Conservation (phyloP, 2,797 vertebrate genomes). For the Falco novaeseelandiae region DNA sequence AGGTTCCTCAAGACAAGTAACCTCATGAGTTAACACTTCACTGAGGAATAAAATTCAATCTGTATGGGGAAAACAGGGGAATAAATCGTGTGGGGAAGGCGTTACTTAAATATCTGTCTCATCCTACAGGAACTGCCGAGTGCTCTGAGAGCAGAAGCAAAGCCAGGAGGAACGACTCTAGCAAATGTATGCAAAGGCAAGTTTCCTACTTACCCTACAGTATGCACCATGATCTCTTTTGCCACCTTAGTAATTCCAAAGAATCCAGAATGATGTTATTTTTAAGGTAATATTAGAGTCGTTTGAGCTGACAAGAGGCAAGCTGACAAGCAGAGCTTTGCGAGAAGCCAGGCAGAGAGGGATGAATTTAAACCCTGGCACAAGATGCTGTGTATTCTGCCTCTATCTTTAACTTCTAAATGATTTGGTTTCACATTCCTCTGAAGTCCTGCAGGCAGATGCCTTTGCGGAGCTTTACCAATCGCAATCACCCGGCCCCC, state of each 20-base stretch:
- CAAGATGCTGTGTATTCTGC: constrained; percentile 79
- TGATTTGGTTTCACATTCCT: constrained; percentile 95
- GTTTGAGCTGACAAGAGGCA: constrained; percentile 25
- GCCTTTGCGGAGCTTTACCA: constrained; percentile 80
- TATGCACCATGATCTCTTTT: constrained; percentile 80
- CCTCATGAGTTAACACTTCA: not conserved
- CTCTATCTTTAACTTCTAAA: constrained; percentile 99
- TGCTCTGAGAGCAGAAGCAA: constrained; percentile 2
- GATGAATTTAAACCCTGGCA: constrained; percentile 85
- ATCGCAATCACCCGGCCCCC: constrained; percentile 78
- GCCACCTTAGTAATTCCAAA: constrained; percentile 59
- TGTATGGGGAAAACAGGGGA: not conserved
- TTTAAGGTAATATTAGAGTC: constrained; percentile 34
- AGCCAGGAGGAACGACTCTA: not conserved
- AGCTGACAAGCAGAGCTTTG: constrained; percentile 45
- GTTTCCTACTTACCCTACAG: constrained; percentile 84
- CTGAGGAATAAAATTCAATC: not conserved
- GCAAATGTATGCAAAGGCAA: constrained; percentile 10
- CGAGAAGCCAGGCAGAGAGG: constrained; percentile 66
- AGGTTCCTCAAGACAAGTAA: not conserved
- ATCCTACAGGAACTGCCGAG: not conserved
- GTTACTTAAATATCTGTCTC: not conserved
- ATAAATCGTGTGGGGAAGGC: not conserved
- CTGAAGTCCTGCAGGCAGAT: constrained; percentile 85
- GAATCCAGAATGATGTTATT: constrained; percentile 37